These are phyloP conservation scores for Lasioglossum zephyrum DNA, from an alignment of 2,888 invertebrate species.

Conservation along the genomic window DNA sequence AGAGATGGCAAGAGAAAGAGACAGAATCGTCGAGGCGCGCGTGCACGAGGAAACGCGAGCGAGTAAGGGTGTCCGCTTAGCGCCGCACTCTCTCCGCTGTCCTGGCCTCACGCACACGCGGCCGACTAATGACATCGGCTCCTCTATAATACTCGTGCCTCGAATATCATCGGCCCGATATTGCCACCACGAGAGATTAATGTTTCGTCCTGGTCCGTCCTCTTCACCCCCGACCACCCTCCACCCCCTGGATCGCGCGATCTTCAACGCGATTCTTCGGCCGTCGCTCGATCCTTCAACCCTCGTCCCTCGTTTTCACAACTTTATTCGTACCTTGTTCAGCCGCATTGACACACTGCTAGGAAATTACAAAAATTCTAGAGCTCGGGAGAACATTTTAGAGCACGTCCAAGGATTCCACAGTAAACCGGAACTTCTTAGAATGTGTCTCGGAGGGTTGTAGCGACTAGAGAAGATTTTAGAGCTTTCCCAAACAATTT, in stretches of 20 bases:
- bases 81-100: conserved; percentile 31
- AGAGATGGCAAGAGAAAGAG: neutral
- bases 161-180: conserved; percentile 83
- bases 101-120: conserved; percentile 64
- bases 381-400: neutral
- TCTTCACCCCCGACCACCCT: neutral
- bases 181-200: conserved; percentile 83
- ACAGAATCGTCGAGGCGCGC: conserved; percentile 21
- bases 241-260: neutral
- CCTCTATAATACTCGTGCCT: conserved; percentile 81
- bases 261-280: neutral
- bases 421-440: too few species aligned
- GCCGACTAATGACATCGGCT: conserved; percentile 78
- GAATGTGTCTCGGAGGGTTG: too few species aligned
- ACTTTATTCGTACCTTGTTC: neutral
- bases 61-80: conserved; percentile 52
- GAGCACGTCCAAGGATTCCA: too few species aligned
- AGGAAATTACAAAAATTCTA: neutral
- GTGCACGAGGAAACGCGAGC: conserved; percentile 35
- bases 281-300: neutral
- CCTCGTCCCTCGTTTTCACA: neutral
- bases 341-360: neutral
- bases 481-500: neutral
- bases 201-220: conserved; percentile 75
- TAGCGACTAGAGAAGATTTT: neutral